Evolutionary conservation across 2,113 vertebrate genomes (phyloP).

Genomic region (Equus przewalskii): DNA sequence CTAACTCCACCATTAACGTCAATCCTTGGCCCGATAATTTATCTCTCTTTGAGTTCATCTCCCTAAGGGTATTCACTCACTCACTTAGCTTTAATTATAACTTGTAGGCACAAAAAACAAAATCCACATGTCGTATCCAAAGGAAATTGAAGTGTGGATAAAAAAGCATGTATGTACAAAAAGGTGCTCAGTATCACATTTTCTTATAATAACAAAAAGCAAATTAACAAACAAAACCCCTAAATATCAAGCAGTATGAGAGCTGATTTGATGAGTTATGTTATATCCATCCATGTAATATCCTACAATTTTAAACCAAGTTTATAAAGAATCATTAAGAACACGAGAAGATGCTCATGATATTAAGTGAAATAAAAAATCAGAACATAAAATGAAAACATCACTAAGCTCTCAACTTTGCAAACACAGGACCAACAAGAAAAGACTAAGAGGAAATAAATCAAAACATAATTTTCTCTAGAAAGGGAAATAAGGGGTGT

Average conservation of each 20-base stretch:
- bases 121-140: constrained; percentile 39
- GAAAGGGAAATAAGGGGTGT: neutral
- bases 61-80: constrained; percentile 58
- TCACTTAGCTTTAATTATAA: constrained; percentile 68
- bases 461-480: constrained; percentile 46
- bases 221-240: constrained; percentile 57
- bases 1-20: constrained; percentile 27
- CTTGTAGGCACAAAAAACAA: constrained; percentile 20
- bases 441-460: constrained; percentile 49
- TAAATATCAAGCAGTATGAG: constrained; percentile 27
- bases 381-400: constrained; percentile 25
- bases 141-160: constrained; percentile 6
- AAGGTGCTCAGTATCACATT: neutral
- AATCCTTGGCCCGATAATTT: constrained; percentile 47
- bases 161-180: constrained; percentile 5
- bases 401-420: constrained; percentile 51
- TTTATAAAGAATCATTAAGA: constrained; percentile 23
- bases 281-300: neutral
- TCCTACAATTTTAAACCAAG: constrained; percentile 32
- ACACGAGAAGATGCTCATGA: neutral
- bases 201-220: constrained; percentile 35
- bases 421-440: neutral
- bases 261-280: constrained; percentile 1
- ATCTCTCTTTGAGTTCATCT: constrained; percentile 49
- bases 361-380: constrained; percentile 42